A percentile compares a stretch with the other conserved stretches of the same genome.
Evolutionary conservation across 2,888 invertebrate genomes (phyloP).

Genomic region (Pyrrhia umbra): DNA sequence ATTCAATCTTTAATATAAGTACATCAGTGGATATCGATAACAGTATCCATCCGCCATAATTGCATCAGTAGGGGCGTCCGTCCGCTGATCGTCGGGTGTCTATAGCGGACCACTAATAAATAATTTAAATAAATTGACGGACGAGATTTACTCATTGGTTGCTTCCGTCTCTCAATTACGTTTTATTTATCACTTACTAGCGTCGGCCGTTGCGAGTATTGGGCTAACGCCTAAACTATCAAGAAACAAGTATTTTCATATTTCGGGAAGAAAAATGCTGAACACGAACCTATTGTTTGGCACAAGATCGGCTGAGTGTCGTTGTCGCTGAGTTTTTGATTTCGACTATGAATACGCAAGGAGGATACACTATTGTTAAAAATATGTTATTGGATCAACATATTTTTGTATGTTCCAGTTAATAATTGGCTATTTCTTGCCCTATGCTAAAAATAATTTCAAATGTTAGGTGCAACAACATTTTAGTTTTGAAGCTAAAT

Average conservation of each 20-base stretch:
- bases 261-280: not conserved
- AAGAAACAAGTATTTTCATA: conserved; percentile 29
- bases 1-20: conserved; percentile 7
- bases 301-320: not conserved
- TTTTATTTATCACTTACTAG: conserved; percentile 90
- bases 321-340: not conserved
- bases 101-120: conserved; percentile 90
- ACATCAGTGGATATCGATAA: conserved; percentile 71
- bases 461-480: too few species aligned
- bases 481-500: too few species aligned
- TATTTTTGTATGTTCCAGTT: not conserved
- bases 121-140: conserved; percentile 91
- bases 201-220: conserved; percentile 75
- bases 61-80: conserved; percentile 80
- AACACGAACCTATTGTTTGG: not conserved
- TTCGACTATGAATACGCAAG: not conserved
- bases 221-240: conserved; percentile 60
- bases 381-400: not conserved
- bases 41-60: conserved; percentile 52
- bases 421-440: not conserved
- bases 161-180: conserved; percentile 90
- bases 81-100: conserved; percentile 86
- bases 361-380: not conserved
- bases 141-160: conserved; percentile 90
- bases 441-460: too few species aligned